Percentiles rank a stretch among this genome's conserved stretches.
Conservation (phyloP, 2,797 vertebrate genomes). For the Sardinella longiceps region DNA sequence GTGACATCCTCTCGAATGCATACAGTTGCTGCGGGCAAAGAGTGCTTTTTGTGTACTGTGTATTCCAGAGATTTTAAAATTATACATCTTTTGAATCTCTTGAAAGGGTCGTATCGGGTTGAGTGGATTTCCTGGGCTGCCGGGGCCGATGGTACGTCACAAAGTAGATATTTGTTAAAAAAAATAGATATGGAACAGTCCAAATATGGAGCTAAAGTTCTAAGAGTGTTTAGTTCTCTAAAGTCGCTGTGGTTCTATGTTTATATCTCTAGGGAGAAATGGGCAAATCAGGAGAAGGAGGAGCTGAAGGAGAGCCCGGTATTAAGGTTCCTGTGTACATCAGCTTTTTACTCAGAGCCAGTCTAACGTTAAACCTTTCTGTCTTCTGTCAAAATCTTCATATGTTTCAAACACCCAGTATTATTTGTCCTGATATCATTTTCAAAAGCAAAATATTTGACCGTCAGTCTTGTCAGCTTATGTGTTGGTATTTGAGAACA, state of each 20-base stretch:
- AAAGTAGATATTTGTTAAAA: background rate
- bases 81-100: constrained; percentile 24
- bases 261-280: constrained; percentile 69
- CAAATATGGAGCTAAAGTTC: background rate
- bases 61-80: background rate
- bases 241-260: background rate
- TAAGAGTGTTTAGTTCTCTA: background rate
- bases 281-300: constrained; percentile 72
- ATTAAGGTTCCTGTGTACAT: constrained; percentile 79
- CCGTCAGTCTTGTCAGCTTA: background rate
- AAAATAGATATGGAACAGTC: background rate
- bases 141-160: constrained; percentile 73
- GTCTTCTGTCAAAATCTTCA: background rate
- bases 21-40: background rate
- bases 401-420: background rate
- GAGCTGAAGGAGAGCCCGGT: constrained; percentile 78
- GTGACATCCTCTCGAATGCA: background rate
- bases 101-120: constrained; percentile 72
- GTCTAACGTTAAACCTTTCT: constrained; percentile 8
- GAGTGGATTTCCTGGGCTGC: constrained; percentile 70
- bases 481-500: background rate
- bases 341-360: constrained; percentile 49
- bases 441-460: too few relatives aligned
- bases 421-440: too few relatives aligned
- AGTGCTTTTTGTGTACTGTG: background rate